phyloP scores from a whole-genome alignment of 2,888 invertebrate species.

The Lasioglossum calceatum region DNA sequence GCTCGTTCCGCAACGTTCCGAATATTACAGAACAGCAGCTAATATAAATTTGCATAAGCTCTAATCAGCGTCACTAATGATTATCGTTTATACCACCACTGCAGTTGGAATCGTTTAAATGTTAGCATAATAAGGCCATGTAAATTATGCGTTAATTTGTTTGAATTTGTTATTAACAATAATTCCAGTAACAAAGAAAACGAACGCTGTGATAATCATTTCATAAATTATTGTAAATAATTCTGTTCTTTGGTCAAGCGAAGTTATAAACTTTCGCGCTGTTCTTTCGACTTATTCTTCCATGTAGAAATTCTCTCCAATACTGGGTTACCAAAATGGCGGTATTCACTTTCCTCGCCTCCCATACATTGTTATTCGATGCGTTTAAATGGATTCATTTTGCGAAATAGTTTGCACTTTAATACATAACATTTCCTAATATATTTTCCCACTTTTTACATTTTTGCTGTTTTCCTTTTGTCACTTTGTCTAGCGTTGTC shows the following conservation, averaged over 20 bases:
- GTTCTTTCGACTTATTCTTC: background rate
- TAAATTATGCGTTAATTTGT: background rate
- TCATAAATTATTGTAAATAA: background rate
- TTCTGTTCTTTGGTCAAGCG: no score
- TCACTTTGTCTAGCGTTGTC: background rate
- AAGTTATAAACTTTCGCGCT: background rate
- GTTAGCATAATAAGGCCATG: background rate
- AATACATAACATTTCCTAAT: background rate
- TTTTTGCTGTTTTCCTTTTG: background rate
- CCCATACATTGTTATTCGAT: background rate
- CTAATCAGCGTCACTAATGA: background rate
- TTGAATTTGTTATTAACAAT: background rate
- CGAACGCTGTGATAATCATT: background rate
- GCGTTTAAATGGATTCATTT: background rate
- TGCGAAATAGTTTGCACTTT: background rate
- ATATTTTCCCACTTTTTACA: background rate
- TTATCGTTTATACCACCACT: background rate
- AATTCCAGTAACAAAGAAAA: background rate
- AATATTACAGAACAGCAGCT: background rate
- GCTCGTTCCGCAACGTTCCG: no score
- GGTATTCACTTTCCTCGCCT: background rate
- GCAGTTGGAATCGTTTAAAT: background rate
- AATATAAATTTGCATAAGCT: constrained; percentile 27
- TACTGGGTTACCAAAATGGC: background rate
- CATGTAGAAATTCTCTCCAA: background rate